Evolutionary conservation across 2,888 invertebrate species (phyloP).

Genomic region (Arge pagana): DNA sequence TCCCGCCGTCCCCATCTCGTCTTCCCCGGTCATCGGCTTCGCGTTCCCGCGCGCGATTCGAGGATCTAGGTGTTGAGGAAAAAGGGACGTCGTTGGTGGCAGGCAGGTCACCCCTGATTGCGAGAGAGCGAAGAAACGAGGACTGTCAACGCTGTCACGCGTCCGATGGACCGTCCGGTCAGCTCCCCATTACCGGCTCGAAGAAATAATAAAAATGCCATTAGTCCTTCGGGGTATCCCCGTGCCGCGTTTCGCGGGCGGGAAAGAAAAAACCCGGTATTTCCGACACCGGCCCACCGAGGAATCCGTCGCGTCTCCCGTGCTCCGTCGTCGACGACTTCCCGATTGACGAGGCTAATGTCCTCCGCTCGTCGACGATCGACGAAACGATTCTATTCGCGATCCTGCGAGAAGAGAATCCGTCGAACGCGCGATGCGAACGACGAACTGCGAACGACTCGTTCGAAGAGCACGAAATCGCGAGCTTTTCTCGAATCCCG

Average conservation of each 20-base stretch:
- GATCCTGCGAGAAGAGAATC: too few species aligned
- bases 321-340: conserved; percentile 31
- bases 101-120: too few species aligned
- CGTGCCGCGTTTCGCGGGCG: conserved; percentile 10
- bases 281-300: conserved; percentile 11
- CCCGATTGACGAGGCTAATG: conserved; percentile 51
- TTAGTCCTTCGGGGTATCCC: conserved; percentile 48
- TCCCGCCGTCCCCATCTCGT: too few species aligned
- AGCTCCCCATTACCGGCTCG: conserved; percentile 42
- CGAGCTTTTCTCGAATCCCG: too few species aligned
- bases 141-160: conserved; percentile 51
- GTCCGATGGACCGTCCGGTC: conserved; percentile 52
- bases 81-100: neutral
- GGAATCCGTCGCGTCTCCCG: conserved; percentile 3
- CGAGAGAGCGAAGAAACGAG: conserved; percentile 29
- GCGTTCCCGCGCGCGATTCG: too few species aligned
- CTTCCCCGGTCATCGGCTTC: too few species aligned
- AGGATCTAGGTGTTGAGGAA: conserved; percentile 15
- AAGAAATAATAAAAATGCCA: conserved; percentile 58
- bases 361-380: too few species aligned
- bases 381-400: too few species aligned
- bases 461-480: too few species aligned
- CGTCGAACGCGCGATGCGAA: too few species aligned
- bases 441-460: too few species aligned
- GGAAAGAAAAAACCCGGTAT: conserved; percentile 20